These are phyloP conservation scores for Lethenteron reissneri DNA, from an alignment of 2,113 vertebrate genomes.

Conservation along the genomic window DNA sequence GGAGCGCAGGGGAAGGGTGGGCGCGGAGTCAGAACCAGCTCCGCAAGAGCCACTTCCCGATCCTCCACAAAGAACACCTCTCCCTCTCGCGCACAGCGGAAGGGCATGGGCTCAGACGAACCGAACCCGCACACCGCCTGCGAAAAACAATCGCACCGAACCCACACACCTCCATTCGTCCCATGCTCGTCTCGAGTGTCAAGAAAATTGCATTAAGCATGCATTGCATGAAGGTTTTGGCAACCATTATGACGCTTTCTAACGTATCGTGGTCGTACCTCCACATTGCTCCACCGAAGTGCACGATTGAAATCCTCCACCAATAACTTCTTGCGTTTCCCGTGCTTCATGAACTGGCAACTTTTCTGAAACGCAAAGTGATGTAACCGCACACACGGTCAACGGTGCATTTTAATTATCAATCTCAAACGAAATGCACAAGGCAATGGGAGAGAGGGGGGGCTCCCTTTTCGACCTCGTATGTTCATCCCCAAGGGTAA, in stretches of 20 bases:
- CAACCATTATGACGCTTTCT: too few relatives aligned
- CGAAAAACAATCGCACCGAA: not conserved
- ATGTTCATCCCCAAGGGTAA: too few relatives aligned
- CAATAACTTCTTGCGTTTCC: slow-evolving; percentile 45
- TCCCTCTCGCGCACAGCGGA: slow-evolving; percentile 43
- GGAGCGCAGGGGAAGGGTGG: slow-evolving; percentile 62
- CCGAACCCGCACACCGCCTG: slow-evolving; percentile 54
- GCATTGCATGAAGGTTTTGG: not conserved
- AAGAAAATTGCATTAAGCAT: too few relatives aligned
- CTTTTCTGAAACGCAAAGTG: slow-evolving; percentile 31
- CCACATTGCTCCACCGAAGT: slow-evolving; percentile 63
- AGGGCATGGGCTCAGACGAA: slow-evolving; percentile 38
- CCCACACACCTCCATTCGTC: not conserved
- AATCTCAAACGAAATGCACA: too few relatives aligned
- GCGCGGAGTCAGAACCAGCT: slow-evolving; percentile 57
- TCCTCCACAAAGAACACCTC: slow-evolving; percentile 62
- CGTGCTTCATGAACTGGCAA: slow-evolving; percentile 71
- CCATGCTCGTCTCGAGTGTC: not conserved
- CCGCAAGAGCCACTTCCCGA: slow-evolving; percentile 57
- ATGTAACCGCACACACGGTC: too few relatives aligned
- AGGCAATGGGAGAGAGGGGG: not conserved
- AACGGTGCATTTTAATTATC: too few relatives aligned
- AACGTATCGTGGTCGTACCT: slow-evolving; percentile 21
- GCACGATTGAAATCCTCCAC: slow-evolving; percentile 71
- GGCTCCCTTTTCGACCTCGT: too few relatives aligned